Percentiles rank a stretch among this genome's conserved stretches.
Conservation (phyloP, 2,113 vertebrate species). For the Caloenas nicobarica region DNA sequence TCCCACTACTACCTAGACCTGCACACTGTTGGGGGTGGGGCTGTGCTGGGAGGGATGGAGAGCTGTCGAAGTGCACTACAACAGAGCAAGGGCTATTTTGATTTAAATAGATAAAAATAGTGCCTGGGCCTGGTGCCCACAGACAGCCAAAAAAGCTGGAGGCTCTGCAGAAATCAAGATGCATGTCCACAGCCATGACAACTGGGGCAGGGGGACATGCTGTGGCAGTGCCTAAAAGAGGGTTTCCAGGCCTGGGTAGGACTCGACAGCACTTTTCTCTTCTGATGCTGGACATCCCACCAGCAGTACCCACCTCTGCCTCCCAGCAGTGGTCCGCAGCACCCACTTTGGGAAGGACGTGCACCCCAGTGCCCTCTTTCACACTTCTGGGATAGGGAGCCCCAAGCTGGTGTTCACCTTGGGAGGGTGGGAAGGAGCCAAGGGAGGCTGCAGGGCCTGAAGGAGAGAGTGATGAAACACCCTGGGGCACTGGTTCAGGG, state of each 20-base stretch:
- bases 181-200: rapidly evolving
- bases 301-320: rapidly evolving
- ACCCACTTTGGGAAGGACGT: rapidly evolving
- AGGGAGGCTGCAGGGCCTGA: neutral
- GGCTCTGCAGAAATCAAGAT: neutral
- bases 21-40: rapidly evolving
- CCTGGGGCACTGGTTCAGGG: neutral
- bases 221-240: neutral
- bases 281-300: neutral
- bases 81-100: neutral
- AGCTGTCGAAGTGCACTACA: neutral
- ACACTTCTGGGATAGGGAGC: neutral
- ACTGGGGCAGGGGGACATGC: neutral
- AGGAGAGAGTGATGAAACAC: neutral
- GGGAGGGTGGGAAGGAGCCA: neutral
- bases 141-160: neutral
- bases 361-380: neutral
- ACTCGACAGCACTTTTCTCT: neutral
- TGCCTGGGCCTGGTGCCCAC: neutral
- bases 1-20: neutral
- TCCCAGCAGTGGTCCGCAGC: neutral
- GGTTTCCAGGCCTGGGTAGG: neutral
- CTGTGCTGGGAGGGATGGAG: neutral
- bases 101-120: neutral
- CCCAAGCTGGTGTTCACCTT: neutral